Evolutionary conservation across 1,140 invertebrate species (phyloP).

Genomic region (Drosophila leontia): DNA sequence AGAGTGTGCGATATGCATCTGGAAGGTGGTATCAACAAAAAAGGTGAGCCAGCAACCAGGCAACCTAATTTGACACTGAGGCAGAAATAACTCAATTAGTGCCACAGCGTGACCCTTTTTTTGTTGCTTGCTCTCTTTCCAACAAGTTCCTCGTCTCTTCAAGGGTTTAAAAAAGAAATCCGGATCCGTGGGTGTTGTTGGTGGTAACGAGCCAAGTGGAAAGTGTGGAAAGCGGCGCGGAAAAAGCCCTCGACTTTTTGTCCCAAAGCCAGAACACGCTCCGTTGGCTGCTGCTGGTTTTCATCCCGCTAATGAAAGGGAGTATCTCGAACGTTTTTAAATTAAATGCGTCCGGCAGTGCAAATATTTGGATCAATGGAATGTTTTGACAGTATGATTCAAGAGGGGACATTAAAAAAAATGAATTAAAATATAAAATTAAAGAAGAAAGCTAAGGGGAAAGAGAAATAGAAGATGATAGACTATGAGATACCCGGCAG

Average conservation of each 20-base stretch:
- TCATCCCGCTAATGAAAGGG: conserved; percentile 30
- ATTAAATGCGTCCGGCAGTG: conserved; percentile 20
- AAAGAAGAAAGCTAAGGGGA: too few relatives aligned
- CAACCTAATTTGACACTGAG: conserved; percentile 79
- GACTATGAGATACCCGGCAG: neutral
- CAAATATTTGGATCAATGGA: conserved; percentile 21
- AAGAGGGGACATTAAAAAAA: neutral
- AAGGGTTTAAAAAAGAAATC: conserved; percentile 29
- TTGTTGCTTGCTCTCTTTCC: conserved; percentile 1
- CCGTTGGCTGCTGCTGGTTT: conserved; percentile 1
- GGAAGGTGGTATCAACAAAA: conserved; percentile 2
- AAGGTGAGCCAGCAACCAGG: conserved; percentile 20
- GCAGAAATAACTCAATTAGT: conserved; percentile 79
- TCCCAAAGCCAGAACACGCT: conserved; percentile 23
- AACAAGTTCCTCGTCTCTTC: conserved; percentile 5
- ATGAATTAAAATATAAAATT: neutral
- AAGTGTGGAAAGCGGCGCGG: conserved; percentile 16
- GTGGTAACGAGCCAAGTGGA: conserved; percentile 55
- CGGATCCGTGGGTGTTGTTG: conserved; percentile 66
- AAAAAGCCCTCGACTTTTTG: conserved; percentile 45
- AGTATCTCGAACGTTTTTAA: conserved; percentile 20
- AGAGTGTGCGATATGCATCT: conserved; percentile 12
- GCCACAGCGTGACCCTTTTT: conserved; percentile 40
- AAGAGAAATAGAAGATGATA: neutral
- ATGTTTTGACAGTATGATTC: neutral